Conservation (phyloP, 2,797 vertebrate genomes). For the Simalia tracyae region DNA sequence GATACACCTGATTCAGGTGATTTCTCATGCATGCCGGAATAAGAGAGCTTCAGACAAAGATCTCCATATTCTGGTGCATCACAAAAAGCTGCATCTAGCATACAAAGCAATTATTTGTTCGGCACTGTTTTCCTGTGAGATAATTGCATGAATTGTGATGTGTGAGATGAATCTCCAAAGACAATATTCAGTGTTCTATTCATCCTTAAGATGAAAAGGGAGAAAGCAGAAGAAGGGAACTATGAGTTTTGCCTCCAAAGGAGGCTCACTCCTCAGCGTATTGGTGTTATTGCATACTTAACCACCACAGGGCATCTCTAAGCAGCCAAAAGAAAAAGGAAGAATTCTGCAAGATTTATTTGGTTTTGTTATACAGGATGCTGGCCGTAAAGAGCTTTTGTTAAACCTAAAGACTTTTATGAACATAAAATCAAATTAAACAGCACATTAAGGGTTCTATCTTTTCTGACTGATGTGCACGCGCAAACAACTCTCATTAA, state of each 20-base stretch:
- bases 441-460: slow-evolving; percentile 56
- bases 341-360: slow-evolving; percentile 55
- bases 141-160: not conserved
- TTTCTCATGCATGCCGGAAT: not conserved
- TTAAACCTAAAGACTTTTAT: slow-evolving; percentile 65
- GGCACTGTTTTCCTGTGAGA: not conserved
- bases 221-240: not conserved
- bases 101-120: slow-evolving; percentile 35
- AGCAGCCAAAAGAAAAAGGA: slow-evolving; percentile 42
- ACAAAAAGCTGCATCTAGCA: slow-evolving; percentile 17
- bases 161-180: slow-evolving; percentile 12
- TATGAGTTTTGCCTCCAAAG: slow-evolving; percentile 29
- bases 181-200: slow-evolving; percentile 7
- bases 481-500: slow-evolving; percentile 58
- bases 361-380: slow-evolving; percentile 62
- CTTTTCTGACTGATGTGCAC: slow-evolving; percentile 63
- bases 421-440: slow-evolving; percentile 70
- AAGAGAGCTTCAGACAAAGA: not conserved
- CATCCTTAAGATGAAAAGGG: slow-evolving; percentile 21
- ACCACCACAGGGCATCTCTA: slow-evolving; percentile 27
- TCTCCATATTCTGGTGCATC: not conserved
- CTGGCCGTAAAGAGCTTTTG: slow-evolving; percentile 66
- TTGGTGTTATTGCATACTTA: slow-evolving; percentile 24
- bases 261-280: slow-evolving; percentile 42
- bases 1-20: slow-evolving; percentile 22